A percentile compares a stretch with the other conserved stretches of the same genome.
phyloP scores from a whole-genome alignment of 2,888 invertebrate species.

The Tenthredo scrophulariae region DNA sequence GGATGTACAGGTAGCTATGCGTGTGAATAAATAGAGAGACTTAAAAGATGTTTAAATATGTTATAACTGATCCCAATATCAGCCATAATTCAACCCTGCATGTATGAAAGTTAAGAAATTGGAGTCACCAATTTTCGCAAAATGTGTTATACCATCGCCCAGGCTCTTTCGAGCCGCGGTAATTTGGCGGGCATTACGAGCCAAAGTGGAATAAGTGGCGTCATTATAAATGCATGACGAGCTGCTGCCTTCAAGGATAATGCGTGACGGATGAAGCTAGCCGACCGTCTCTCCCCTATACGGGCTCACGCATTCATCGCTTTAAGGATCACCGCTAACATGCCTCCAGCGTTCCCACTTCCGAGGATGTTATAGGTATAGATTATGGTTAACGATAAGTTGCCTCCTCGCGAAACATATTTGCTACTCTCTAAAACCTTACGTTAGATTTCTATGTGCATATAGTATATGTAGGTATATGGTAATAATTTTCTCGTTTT shows the following conservation, averaged over 20 bases:
- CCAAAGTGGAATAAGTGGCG: slow-evolving; percentile 56
- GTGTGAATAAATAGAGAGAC: background rate
- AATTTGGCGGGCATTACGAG: slow-evolving; percentile 51
- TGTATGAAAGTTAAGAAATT: background rate
- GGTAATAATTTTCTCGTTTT: background rate
- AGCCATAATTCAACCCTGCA: background rate
- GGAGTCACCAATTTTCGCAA: background rate
- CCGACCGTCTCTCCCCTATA: slow-evolving; percentile 25
- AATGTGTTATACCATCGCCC: background rate
- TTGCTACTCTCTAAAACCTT: background rate
- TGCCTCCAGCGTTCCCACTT: slow-evolving; percentile 27
- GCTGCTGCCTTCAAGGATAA: slow-evolving; percentile 51
- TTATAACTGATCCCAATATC: slow-evolving; percentile 8
- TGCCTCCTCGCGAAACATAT: background rate
- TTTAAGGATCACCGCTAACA: slow-evolving; percentile 44
- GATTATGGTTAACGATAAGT: slow-evolving; percentile 40
- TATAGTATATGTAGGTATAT: too few relatives aligned
- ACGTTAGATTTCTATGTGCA: background rate
- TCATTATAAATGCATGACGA: slow-evolving; percentile 56
- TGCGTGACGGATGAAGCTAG: slow-evolving; percentile 55
- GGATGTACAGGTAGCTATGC: background rate
- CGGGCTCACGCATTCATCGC: slow-evolving; percentile 52
- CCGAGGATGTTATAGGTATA: slow-evolving; percentile 16
- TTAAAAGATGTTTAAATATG: background rate
- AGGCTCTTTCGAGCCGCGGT: background rate